These are phyloP conservation scores for Chymomyza procnemis DNA, from an alignment of 2,888 invertebrate species.

Conservation along the genomic window DNA sequence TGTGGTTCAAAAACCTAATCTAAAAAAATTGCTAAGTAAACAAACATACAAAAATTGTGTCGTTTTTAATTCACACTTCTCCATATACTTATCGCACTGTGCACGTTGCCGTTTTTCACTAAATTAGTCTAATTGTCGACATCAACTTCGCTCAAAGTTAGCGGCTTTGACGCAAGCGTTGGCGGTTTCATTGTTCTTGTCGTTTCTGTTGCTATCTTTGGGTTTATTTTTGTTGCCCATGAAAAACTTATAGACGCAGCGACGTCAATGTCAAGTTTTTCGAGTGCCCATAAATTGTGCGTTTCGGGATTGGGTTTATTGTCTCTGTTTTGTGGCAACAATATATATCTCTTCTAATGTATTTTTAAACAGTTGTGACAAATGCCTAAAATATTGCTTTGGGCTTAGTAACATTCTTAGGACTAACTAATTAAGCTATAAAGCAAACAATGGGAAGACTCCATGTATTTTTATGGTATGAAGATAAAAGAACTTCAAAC, in stretches of 20 bases:
- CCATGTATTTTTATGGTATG: slow-evolving; percentile 18
- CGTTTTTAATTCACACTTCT: too few species aligned
- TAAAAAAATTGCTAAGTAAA: too few species aligned
- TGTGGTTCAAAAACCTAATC: too few species aligned
- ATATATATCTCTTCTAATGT: slow-evolving; percentile 47
- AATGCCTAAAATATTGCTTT: slow-evolving; percentile 45
- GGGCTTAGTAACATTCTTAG: slow-evolving; percentile 9
- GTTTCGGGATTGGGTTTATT: not conserved
- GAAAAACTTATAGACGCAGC: slow-evolving; percentile 29
- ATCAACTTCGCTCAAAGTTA: slow-evolving; percentile 33
- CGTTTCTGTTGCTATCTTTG: not conserved
- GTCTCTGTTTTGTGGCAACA: not conserved
- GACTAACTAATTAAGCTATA: slow-evolving; percentile 37
- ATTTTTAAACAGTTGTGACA: slow-evolving; percentile 64
- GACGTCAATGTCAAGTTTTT: slow-evolving; percentile 61
- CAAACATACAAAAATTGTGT: too few species aligned
- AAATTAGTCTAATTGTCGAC: slow-evolving; percentile 71
- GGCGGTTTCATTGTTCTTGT: not conserved
- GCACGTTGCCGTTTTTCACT: slow-evolving; percentile 42
- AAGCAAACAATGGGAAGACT: not conserved
- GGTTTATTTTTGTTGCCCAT: slow-evolving; percentile 41
- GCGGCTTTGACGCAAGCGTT: not conserved
- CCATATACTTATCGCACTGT: too few species aligned
- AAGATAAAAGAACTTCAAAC: not conserved
- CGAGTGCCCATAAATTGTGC: slow-evolving; percentile 60